phyloP scores from a whole-genome alignment of 2,113 vertebrate genomes.

The Ceyx cyanopectus region DNA sequence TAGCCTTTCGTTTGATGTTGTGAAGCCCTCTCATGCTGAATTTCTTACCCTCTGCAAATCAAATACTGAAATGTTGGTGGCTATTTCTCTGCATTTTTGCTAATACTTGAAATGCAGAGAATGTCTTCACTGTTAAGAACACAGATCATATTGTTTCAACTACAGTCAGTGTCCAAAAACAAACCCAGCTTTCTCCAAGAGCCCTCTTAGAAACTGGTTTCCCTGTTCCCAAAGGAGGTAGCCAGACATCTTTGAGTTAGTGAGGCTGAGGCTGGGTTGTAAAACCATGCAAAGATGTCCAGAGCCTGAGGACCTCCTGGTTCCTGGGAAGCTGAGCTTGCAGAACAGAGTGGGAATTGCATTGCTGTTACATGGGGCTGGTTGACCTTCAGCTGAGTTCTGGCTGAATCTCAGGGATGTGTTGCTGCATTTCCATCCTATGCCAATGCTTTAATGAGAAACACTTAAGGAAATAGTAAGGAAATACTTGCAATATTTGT shows the following conservation, averaged over 20 bases:
- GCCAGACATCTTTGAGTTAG: background rate
- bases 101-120: fast-evolving
- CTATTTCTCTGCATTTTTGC: background rate
- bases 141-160: background rate
- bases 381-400: background rate
- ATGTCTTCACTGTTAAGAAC: background rate
- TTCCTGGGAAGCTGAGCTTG: background rate
- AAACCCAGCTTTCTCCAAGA: background rate
- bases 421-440: background rate
- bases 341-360: background rate
- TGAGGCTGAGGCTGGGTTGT: background rate
- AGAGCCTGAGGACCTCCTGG: background rate
- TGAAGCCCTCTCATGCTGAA: background rate
- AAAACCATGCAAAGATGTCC: background rate
- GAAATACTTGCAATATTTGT: slow-evolving; percentile 23
- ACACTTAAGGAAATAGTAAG: slow-evolving; percentile 13
- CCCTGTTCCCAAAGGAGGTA: background rate
- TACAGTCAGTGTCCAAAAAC: background rate
- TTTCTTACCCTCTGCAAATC: background rate
- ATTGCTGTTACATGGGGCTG: background rate
- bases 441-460: background rate
- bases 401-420: background rate
- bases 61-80: background rate
- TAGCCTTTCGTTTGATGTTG: background rate
- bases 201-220: background rate